A percentile compares a stretch with the other conserved stretches of the same genome.
Conservation (phyloP, 2,113 vertebrate species). For the Cinclus cinclus region DNA sequence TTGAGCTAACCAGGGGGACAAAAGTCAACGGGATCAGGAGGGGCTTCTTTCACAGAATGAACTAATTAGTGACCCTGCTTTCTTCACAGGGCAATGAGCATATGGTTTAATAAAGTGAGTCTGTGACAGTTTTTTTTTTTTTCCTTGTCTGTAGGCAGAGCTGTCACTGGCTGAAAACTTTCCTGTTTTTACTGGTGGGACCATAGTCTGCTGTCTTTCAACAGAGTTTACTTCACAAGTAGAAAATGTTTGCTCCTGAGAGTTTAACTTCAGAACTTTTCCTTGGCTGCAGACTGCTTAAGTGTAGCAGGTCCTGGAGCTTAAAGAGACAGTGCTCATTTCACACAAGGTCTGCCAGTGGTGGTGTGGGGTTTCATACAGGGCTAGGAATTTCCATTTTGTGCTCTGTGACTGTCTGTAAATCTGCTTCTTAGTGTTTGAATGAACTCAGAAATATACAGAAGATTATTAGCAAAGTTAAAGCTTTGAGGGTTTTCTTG, state of each 20-base stretch:
- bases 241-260: conserved; percentile 84
- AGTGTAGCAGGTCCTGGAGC: conserved; percentile 71
- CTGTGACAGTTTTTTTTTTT: conserved; percentile 75
- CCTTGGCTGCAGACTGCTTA: conserved; percentile 76
- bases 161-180: conserved; percentile 82
- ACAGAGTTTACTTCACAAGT: conserved; percentile 83
- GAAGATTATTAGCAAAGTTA: neutral
- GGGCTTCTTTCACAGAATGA: conserved; percentile 84
- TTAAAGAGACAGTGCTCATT: conserved; percentile 79
- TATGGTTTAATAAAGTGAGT: conserved; percentile 84
- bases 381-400: conserved; percentile 49
- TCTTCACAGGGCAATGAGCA: conserved; percentile 81
- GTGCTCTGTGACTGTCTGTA: neutral
- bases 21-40: conserved; percentile 85
- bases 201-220: conserved; percentile 81
- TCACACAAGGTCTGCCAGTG: conserved; percentile 17
- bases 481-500: neutral
- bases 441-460: neutral
- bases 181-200: conserved; percentile 81
- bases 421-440: conserved; percentile 6
- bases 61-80: conserved; percentile 85
- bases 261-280: conserved; percentile 81
- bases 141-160: conserved; percentile 69
- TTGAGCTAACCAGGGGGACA: conserved; percentile 88
- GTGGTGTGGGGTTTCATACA: conserved; percentile 1